Base-by-base conservation (phyloP, 2,113 vertebrate species). In the Perognathus longimembris region DNA sequence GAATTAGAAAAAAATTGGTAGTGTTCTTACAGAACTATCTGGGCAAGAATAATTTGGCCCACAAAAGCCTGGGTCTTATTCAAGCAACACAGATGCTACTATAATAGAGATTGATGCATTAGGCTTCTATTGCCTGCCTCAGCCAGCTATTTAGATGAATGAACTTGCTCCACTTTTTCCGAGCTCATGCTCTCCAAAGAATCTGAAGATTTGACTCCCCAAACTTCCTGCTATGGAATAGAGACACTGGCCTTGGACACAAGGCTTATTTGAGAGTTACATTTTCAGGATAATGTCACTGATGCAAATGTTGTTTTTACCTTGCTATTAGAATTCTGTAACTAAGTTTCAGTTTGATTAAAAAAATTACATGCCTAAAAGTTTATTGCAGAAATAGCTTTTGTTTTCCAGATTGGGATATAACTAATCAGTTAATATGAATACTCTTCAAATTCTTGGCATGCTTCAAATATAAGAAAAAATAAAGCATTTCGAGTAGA, bases 331-430 rank as follows among this genome's bases (percentile, higher is more conserved):
- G 66, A 59, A 4, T 9, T 75, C 69, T 70, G 28, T 80, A 61
- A 84, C 9, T 42, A n/a, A 79, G 1, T 71, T 94, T 88, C 14
- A 82, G 70, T n/a, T 63, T 73, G 10, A 81, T 4, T 64, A 59
- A 90, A 85, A 89, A 88, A 38, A 21, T 59, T 57, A 40, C 59
- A 78, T 24, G 74, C 5, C 11, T 34, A 77, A 79, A 89, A 45
- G 45, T 91, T 67, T 75, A 90, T 74, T 90, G 50, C 38, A 91
- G 15, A 73, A 80, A 74, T 70, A 91, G 7, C 6, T 91, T 91
- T 84, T 26, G 67, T 70, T 81, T 95, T 93, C 92, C 34, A 94
- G 40, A 84, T 14, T 87, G 74, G 15, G 50, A 66, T 63, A 42
- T 38, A 89, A 88, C 14, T 90, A 4, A 90, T 67, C 42, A 89